Conservation (phyloP, 2,113 vertebrate genomes). For the Gopherus flavomarginatus region DNA sequence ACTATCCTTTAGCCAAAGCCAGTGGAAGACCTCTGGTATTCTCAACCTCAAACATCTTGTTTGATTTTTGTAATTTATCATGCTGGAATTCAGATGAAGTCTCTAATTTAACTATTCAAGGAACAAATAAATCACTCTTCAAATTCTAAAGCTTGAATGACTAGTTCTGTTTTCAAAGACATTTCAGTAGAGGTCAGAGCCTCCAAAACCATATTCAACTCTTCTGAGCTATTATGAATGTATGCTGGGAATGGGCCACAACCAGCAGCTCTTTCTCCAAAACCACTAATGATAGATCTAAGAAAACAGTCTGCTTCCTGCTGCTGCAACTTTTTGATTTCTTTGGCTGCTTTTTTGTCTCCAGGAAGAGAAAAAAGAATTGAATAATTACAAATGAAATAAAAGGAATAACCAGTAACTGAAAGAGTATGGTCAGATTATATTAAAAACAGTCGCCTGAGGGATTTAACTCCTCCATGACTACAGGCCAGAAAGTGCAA, state of each 20-base stretch:
- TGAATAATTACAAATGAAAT: background rate
- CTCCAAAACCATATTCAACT: slow-evolving; percentile 54
- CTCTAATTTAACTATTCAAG: slow-evolving; percentile 23
- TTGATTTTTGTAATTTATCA: slow-evolving; percentile 56
- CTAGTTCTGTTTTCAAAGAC: slow-evolving; percentile 63
- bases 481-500: background rate
- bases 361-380: background rate
- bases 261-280: slow-evolving; percentile 44
- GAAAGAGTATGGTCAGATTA: background rate
- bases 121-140: slow-evolving; percentile 25
- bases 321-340: slow-evolving; percentile 29
- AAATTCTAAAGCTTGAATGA: slow-evolving; percentile 48
- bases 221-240: slow-evolving; percentile 65
- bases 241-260: slow-evolving; percentile 23
- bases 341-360: background rate
- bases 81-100: slow-evolving; percentile 51
- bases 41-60: slow-evolving; percentile 55
- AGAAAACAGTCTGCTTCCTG: slow-evolving; percentile 40
- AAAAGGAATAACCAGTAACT: background rate
- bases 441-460: background rate
- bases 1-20: slow-evolving; percentile 51
- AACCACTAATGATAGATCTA: slow-evolving; percentile 56
- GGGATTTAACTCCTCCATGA: background rate
- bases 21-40: slow-evolving; percentile 30
- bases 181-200: slow-evolving; percentile 22